Percentiles rank a stretch among this genome's conserved stretches.
phyloP scores from a whole-genome alignment of 2,888 invertebrate species.

The Mesochorus sp. region DNA sequence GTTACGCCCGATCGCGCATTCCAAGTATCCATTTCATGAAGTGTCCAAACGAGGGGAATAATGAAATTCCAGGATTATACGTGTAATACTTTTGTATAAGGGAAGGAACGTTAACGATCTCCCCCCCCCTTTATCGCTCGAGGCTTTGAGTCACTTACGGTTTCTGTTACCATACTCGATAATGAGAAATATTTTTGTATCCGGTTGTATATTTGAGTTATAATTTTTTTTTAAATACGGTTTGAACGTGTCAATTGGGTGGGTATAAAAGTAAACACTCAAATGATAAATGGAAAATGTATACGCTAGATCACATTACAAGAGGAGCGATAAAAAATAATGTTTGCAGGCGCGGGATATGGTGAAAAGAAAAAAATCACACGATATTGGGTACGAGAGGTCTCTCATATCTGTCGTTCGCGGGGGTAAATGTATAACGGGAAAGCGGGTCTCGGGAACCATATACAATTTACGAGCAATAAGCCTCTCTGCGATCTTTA shows the following conservation, averaged over 20 bases:
- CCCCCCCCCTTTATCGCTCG: neutral
- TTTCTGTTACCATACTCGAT: conserved; percentile 41
- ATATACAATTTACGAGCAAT: conserved; percentile 79
- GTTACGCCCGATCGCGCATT: conserved; percentile 57
- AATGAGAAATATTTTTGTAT: conserved; percentile 41
- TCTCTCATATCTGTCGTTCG: conserved; percentile 52
- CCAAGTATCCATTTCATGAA: conserved; percentile 55
- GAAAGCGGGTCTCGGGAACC: conserved; percentile 77
- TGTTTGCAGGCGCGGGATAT: neutral
- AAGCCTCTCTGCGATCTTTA: conserved; percentile 72
- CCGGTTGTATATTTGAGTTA: conserved; percentile 36
- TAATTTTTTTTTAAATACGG: neutral
- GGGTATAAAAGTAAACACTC: neutral
- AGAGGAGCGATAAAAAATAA: neutral
- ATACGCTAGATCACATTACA: neutral
- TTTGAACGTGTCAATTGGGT: conserved; percentile 8
- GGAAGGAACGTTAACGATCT: conserved; percentile 52
- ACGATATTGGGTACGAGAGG: conserved; percentile 39
- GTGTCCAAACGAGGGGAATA: conserved; percentile 44
- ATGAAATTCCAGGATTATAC: conserved; percentile 26
- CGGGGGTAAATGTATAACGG: conserved; percentile 67
- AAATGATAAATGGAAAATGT: conserved; percentile 8
- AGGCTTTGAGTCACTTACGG: conserved; percentile 37
- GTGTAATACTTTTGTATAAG: conserved; percentile 20
- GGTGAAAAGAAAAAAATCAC: conserved; percentile 18